Evolutionary conservation across 2,113 vertebrate species (phyloP).

Genomic region (Terrapene triunguis): DNA sequence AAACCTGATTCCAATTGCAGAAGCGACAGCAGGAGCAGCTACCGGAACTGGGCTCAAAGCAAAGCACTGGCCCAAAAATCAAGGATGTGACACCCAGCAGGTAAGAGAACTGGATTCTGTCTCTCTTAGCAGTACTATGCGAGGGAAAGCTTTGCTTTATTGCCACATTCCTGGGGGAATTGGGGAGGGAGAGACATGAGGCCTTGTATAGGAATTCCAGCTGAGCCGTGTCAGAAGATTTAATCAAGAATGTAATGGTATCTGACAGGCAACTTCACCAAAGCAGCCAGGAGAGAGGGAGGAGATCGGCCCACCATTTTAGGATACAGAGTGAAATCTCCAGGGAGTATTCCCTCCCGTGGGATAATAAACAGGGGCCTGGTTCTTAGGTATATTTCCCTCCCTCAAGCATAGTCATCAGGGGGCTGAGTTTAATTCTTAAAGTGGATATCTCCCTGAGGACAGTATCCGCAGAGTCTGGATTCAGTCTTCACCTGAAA

Average conservation of each 20-base stretch:
- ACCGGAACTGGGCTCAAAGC: neutral
- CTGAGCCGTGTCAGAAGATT: neutral
- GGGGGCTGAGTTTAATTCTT: neutral
- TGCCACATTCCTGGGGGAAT: neutral
- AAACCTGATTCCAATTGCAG: neutral
- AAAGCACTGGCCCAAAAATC: neutral
- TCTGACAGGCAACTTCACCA: neutral
- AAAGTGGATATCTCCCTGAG: too few species aligned
- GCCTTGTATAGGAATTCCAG: slow-evolving; percentile 14
- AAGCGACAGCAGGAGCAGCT: neutral
- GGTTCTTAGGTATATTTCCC: too few species aligned
- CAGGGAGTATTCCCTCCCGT: neutral
- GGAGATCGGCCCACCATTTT: neutral
- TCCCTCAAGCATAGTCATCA: too few species aligned
- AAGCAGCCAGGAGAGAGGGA: neutral
- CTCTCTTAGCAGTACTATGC: neutral
- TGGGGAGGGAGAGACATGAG: neutral
- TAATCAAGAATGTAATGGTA: neutral
- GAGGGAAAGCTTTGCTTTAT: neutral
- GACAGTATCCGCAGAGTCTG: neutral
- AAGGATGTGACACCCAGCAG: slow-evolving; percentile 20
- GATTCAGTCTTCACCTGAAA: neutral
- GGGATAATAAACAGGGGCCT: neutral
- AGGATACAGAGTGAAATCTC: neutral
- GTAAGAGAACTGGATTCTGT: neutral